phyloP scores from a whole-genome alignment of 2,888 invertebrate genomes.

The Polyommatus iphigenia region DNA sequence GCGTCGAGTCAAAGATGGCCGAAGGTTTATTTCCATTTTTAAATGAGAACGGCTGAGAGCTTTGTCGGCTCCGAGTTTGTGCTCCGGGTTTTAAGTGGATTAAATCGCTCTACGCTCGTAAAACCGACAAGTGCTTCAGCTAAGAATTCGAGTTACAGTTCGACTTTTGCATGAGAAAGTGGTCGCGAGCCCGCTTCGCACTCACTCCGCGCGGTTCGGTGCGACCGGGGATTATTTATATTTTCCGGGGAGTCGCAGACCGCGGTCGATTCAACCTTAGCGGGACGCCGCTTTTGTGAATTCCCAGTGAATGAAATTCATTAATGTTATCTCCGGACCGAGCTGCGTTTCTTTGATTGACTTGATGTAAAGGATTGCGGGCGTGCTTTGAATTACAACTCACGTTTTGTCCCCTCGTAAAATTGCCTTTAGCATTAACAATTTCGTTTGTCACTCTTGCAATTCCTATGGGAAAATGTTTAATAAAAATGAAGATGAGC shows the following conservation, averaged over 20 bases:
- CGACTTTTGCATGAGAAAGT: slow-evolving; percentile 80
- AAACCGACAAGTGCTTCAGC: slow-evolving; percentile 79
- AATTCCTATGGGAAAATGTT: slow-evolving; percentile 15
- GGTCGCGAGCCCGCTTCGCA: slow-evolving; percentile 68
- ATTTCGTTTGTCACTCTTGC: background rate
- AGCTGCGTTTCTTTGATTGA: slow-evolving; percentile 44
- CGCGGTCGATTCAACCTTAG: slow-evolving; percentile 59
- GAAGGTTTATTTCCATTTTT: slow-evolving; percentile 80
- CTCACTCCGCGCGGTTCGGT: slow-evolving; percentile 66
- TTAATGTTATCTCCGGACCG: slow-evolving; percentile 58
- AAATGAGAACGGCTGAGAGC: slow-evolving; percentile 80
- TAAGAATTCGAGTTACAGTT: slow-evolving; percentile 80
- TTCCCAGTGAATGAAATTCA: slow-evolving; percentile 70
- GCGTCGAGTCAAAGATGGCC: slow-evolving; percentile 77
- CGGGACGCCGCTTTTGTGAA: slow-evolving; percentile 64
- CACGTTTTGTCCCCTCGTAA: background rate
- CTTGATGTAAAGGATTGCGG: slow-evolving; percentile 28
- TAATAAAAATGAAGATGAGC: slow-evolving; percentile 16
- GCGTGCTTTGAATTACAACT: slow-evolving; percentile 28
- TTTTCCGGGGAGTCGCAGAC: slow-evolving; percentile 53
- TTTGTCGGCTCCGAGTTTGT: slow-evolving; percentile 79
- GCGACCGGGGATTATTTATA: slow-evolving; percentile 65
- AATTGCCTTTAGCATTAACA: background rate
- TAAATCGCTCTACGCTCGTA: slow-evolving; percentile 80
- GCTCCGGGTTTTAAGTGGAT: slow-evolving; percentile 81